phyloP scores from a whole-genome alignment of 2,888 invertebrate species.

The Sesia apiformis region DNA sequence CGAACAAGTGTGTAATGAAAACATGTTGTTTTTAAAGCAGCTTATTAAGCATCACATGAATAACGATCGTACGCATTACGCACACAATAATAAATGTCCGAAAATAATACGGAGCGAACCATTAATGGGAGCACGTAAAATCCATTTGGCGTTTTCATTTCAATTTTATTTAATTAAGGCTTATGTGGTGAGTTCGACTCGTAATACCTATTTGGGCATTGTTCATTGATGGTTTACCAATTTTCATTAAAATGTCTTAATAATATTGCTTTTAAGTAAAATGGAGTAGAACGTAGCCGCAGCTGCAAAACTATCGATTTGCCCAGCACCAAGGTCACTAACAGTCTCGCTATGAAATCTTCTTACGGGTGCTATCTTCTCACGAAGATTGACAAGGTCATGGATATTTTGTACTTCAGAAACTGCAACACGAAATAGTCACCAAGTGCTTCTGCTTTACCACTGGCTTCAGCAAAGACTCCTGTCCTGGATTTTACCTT shows the following conservation, averaged over 20 bases:
- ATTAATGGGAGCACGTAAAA: constrained; percentile 73
- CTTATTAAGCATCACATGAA: constrained; percentile 67
- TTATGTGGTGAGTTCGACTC: constrained; percentile 39
- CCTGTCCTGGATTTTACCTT: too few species aligned
- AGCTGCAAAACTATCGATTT: too few species aligned
- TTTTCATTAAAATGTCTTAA: background rate
- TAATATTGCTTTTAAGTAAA: background rate
- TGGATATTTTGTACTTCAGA: too few species aligned
- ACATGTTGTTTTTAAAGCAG: constrained; percentile 70
- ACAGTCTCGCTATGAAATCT: too few species aligned
- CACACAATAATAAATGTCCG: constrained; percentile 60
- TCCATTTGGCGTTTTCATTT: constrained; percentile 72
- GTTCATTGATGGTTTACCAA: constrained; percentile 6
- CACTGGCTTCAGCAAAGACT: too few species aligned
- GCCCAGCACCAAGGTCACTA: too few species aligned
- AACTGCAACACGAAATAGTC: too few species aligned
- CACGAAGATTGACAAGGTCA: too few species aligned
- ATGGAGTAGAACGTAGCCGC: too few species aligned
- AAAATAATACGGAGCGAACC: constrained; percentile 67
- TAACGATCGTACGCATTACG: constrained; percentile 59
- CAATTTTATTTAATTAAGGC: constrained; percentile 74
- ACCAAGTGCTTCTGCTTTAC: too few species aligned
- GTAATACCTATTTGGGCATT: constrained; percentile 1
- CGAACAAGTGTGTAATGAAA: constrained; percentile 39
- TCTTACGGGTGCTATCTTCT: too few species aligned